These are phyloP conservation scores for Lepidocyrtinus sp. DNA, from an alignment of 2,888 invertebrate genomes.

Conservation along the genomic window DNA sequence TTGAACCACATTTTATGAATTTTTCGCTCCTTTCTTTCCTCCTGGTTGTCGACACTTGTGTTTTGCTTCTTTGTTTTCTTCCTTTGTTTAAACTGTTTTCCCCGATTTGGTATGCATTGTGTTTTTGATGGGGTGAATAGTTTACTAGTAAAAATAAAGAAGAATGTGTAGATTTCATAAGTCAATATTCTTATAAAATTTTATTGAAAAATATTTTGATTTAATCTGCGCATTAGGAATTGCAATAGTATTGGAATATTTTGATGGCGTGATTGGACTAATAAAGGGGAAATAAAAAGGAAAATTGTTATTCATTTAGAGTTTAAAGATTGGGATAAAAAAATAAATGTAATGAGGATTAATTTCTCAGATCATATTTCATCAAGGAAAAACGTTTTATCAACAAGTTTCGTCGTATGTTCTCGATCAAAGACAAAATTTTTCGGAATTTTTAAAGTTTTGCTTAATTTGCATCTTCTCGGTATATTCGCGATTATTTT, in stretches of 20 bases:
- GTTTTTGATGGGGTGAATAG: background rate
- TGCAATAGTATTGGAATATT: background rate
- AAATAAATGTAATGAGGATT: background rate
- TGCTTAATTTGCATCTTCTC: no score
- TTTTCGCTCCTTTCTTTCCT: background rate
- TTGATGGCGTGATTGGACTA: background rate
- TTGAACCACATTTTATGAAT: background rate
- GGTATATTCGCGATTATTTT: no score
- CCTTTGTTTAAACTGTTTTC: background rate
- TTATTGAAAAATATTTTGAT: no score
- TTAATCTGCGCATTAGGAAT: background rate
- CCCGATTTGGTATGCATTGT: background rate
- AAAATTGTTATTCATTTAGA: background rate
- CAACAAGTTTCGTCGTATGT: no score
- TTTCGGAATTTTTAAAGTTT: no score
- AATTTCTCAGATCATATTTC: no score
- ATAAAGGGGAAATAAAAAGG: no score
- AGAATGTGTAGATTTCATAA: background rate
- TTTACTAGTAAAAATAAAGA: background rate
- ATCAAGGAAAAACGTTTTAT: no score
- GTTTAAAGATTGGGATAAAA: background rate
- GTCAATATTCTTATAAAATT: background rate
- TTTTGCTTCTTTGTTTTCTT: background rate
- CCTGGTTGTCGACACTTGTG: background rate
- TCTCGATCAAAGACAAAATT: no score